phyloP scores from a whole-genome alignment of 2,113 vertebrate genomes.

The Falco punctatus region DNA sequence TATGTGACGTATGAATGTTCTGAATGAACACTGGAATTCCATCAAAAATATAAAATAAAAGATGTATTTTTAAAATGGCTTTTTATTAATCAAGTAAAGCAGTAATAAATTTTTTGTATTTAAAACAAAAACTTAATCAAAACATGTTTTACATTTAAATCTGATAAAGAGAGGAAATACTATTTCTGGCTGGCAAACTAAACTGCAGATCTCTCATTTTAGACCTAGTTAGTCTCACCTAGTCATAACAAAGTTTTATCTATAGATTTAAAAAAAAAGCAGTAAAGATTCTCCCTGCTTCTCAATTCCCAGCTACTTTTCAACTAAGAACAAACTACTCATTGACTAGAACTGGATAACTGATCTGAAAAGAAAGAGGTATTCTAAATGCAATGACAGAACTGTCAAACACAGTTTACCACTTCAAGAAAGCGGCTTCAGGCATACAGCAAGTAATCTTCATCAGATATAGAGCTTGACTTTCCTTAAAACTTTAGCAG shows the following conservation, averaged over 20 bases:
- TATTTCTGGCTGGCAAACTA: background rate
- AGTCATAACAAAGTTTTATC: background rate
- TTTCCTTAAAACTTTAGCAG: background rate
- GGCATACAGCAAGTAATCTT: background rate
- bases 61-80: rapidly evolving
- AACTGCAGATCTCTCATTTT: background rate
- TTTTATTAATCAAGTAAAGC: background rate
- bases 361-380: background rate
- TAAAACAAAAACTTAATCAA: background rate
- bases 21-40: background rate
- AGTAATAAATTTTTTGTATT: background rate
- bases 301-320: background rate
- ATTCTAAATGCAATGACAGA: background rate
- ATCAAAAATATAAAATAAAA: background rate
- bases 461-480: background rate
- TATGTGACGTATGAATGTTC: background rate
- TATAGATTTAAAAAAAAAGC: background rate
- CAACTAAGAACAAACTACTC: background rate
- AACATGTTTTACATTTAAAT: background rate
- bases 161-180: background rate
- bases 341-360: background rate
- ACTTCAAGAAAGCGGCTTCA: background rate
- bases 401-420: background rate
- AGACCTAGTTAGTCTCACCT: background rate
- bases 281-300: background rate